Conservation (phyloP, 2,113 vertebrate species). For the Cyprinodon tularosa region DNA sequence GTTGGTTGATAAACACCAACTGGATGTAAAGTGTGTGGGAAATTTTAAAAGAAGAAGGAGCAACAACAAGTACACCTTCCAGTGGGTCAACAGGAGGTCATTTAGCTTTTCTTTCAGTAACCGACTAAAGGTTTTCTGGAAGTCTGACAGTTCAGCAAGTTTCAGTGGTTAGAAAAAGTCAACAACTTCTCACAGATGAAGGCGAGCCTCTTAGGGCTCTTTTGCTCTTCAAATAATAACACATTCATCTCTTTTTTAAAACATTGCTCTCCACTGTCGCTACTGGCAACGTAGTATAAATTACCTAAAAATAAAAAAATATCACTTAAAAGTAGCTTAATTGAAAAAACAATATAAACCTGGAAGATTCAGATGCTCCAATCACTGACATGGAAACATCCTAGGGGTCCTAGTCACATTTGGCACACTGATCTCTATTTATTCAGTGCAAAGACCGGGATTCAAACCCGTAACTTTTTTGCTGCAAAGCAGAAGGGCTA, state of each 20-base stretch:
- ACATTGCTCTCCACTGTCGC: too few relatives aligned
- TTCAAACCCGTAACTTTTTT: too few relatives aligned
- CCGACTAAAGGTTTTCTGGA: conserved; percentile 1
- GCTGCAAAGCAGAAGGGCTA: too few relatives aligned
- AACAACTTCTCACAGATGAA: conserved; percentile 11
- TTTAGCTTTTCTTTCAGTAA: conserved; percentile 11
- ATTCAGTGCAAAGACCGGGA: too few relatives aligned
- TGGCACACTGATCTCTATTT: too few relatives aligned
- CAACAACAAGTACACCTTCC: conserved; percentile 8
- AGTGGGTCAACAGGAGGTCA: conserved; percentile 5
- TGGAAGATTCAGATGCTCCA: too few relatives aligned
- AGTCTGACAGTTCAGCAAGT: conserved; percentile 16
- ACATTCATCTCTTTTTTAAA: background rate
- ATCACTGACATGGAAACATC: too few relatives aligned
- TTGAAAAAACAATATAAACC: too few relatives aligned
- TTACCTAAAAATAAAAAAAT: too few relatives aligned
- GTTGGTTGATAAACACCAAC: background rate
- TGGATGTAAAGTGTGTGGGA: background rate
- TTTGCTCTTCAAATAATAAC: conserved; percentile 6
- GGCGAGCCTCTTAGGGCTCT: background rate
- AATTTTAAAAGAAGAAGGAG: conserved; percentile 2
- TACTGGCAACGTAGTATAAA: too few relatives aligned
- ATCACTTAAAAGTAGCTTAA: too few relatives aligned
- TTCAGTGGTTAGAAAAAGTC: conserved; percentile 13
- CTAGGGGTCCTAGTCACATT: too few relatives aligned